Base-by-base conservation (phyloP, 2,113 vertebrate species). In the Sminthopsis crassicaudata region DNA sequence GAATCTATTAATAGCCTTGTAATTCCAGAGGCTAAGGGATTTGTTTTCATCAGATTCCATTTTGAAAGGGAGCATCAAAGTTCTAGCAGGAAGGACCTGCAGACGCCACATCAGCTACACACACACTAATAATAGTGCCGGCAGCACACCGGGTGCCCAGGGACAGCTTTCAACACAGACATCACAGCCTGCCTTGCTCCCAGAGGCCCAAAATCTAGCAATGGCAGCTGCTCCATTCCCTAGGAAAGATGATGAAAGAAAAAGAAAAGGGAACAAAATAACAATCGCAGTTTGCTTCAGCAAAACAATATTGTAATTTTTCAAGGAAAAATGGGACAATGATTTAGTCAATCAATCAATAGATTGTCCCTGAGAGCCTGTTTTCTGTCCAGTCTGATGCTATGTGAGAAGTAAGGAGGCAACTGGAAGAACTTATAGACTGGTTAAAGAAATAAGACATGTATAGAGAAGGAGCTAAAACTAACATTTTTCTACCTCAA, bases 31-130 rank as follows among this genome's bases (percentile, higher is more conserved):
- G 93, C 91, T 30, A 92, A 94, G 95, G 94, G 50, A 92, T 93
- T 93, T 93, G 46, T 97, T 97, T 91, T 96, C 95, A 60, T 96
- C 96, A 46, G 93, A 67, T 94, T 97, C 67, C 5, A 27, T 97
- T 98, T 97, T 98, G 97, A 97, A 98, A 94, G 92, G 92, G 94
- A 94, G 92, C 67, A 76, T 95, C 93, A 0, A 0, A 0, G 96
- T 98, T 97, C 92, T 93, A 98, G 94, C 96, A 97, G 97, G 92
- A 93, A 96, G 97, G 96, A 98, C 96, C 97, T 97, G 96, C 95
- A 98, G 97, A 94, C 0, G 30, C 92, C 97, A 91, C 67, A 76
- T n/a, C 67, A 76, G 95, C 94, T 97, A 97, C 93, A 92, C 92
- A 92, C 0, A 53, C 48, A 48, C 89, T 50, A 50, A 90, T 50